A percentile compares a stretch with the other conserved stretches of the same genome.
phyloP scores from a whole-genome alignment of 2,113 vertebrate species.

The Natator depressus region DNA sequence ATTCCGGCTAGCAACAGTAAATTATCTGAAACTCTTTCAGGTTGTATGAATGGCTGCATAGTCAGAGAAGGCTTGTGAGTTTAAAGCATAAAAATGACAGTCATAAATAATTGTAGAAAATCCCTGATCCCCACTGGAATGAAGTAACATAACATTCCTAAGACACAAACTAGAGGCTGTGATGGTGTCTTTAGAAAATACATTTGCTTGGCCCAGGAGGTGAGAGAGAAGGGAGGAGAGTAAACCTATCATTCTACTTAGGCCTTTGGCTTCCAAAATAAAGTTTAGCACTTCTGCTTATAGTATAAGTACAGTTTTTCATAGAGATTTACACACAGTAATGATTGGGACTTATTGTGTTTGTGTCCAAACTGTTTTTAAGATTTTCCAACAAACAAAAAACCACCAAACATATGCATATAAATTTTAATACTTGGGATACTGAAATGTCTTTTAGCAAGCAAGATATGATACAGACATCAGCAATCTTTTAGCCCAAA shows the following conservation, averaged over 20 bases:
- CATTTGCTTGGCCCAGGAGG: slow-evolving; percentile 46
- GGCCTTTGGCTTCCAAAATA: background rate
- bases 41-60: slow-evolving; percentile 54
- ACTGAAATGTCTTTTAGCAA: background rate
- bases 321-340: background rate
- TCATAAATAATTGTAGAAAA: slow-evolving; percentile 76
- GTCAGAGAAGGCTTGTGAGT: slow-evolving; percentile 62
- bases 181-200: slow-evolving; percentile 62
- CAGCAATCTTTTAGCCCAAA: rapidly evolving
- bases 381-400: rapidly evolving
- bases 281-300: background rate
- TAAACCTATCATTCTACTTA: background rate
- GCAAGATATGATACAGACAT: background rate
- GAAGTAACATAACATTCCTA: slow-evolving; percentile 70
- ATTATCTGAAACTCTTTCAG: slow-evolving; percentile 71
- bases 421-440: background rate
- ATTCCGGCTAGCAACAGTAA: slow-evolving; percentile 61
- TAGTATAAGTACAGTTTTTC: background rate
- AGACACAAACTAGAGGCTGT: slow-evolving; percentile 10
- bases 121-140: slow-evolving; percentile 47
- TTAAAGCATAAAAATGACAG: slow-evolving; percentile 72
- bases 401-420: background rate
- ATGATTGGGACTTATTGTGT: background rate
- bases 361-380: background rate
- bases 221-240: slow-evolving; percentile 9